Percentiles rank a stretch among this genome's conserved stretches.
These are phyloP conservation scores for Zosterops japonicus DNA, from an alignment of 2,113 vertebrate genomes.

Conservation along the genomic window DNA sequence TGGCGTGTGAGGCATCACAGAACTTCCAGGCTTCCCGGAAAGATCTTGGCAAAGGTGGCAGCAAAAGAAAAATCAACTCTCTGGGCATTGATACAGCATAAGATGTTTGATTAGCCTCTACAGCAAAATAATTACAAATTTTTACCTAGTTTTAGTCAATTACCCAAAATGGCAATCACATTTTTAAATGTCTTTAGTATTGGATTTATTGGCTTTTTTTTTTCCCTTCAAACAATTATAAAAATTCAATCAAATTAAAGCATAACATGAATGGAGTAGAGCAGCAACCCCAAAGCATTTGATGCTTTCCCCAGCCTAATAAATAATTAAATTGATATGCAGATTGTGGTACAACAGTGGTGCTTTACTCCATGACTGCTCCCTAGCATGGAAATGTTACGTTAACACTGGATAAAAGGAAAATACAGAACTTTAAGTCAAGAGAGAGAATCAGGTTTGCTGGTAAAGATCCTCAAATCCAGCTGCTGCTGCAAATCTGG, in stretches of 20 bases:
- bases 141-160: not conserved
- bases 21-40: not conserved
- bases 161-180: not conserved
- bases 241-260: not conserved
- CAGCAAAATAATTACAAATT: not conserved
- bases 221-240: not conserved
- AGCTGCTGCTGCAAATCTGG: not conserved
- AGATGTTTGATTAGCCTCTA: not conserved
- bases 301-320: not conserved
- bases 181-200: not conserved
- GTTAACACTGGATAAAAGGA: not conserved
- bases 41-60: not conserved
- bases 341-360: not conserved
- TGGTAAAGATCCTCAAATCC: not conserved
- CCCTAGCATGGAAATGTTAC: not conserved
- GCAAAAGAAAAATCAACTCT: not conserved
- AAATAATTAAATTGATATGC: not conserved
- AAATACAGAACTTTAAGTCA: not conserved
- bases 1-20: not conserved
- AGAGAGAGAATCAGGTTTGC: not conserved
- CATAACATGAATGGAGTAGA: not conserved
- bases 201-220: not conserved
- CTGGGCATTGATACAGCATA: not conserved
- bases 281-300: not conserved
- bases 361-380: not conserved